Evolutionary conservation across 1,140 invertebrate genomes (phyloP).

Genomic region (Procambarus virginalis): DNA sequence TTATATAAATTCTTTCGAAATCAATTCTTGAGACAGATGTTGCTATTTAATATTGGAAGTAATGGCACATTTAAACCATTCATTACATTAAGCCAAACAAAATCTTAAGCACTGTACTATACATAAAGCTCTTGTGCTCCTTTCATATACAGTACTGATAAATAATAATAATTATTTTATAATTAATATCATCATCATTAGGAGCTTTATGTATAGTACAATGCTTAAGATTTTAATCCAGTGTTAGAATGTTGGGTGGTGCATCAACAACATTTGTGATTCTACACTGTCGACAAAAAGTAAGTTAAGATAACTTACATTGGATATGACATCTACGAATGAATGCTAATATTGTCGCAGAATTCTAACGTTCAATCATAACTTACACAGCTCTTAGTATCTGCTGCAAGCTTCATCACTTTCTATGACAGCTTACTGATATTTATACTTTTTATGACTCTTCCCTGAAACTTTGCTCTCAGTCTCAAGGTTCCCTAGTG

Average conservation of each 20-base stretch:
- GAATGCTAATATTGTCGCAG: not conserved
- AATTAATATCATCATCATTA: not conserved
- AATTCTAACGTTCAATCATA: not conserved
- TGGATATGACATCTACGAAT: not conserved
- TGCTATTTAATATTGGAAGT: not conserved
- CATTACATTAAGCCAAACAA: not conserved
- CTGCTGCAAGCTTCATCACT: not conserved
- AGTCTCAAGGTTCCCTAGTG: not conserved
- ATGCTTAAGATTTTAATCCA: not conserved
- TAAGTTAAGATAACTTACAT: not conserved
- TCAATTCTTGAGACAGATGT: not conserved
- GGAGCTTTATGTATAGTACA: not conserved
- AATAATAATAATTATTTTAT: no score
- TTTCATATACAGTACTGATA: no score
- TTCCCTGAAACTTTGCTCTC: not conserved
- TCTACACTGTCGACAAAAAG: not conserved
- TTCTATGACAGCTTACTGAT: not conserved
- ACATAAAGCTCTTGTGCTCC: not conserved
- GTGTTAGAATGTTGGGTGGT: not conserved
- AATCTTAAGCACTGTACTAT: not conserved
- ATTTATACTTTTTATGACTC: not conserved
- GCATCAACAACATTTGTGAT: not conserved
- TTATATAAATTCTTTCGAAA: not conserved
- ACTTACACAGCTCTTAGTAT: not conserved
- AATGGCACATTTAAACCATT: not conserved